phyloP scores from a whole-genome alignment of 1,140 invertebrate genomes.

The Batillaria attramentaria region DNA sequence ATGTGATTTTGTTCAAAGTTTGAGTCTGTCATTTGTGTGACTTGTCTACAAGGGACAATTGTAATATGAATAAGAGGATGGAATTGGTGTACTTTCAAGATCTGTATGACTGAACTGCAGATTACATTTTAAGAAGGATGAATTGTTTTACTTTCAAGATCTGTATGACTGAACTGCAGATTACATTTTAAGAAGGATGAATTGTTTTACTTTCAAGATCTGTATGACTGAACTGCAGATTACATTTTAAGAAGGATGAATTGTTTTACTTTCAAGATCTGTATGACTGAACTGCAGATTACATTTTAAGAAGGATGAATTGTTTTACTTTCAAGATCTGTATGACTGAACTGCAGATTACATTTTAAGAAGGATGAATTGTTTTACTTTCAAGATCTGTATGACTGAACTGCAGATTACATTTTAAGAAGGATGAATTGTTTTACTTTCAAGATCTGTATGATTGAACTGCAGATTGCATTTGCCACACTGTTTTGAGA shows the following conservation, averaged over 20 bases:
- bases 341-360: background rate
- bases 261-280: background rate
- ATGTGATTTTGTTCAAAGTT: background rate
- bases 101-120: background rate
- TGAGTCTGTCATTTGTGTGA: too few relatives aligned
- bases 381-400: background rate
- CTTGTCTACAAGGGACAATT: background rate
- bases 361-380: too few relatives aligned
- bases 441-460: background rate
- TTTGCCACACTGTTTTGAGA: background rate
- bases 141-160: background rate
- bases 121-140: too few relatives aligned
- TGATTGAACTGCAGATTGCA: background rate
- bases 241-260: too few relatives aligned
- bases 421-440: too few relatives aligned
- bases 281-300: background rate
- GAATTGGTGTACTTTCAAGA: background rate
- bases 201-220: background rate
- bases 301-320: too few relatives aligned
- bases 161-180: background rate
- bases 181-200: too few relatives aligned
- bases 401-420: background rate
- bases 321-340: background rate
- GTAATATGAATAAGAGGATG: background rate
- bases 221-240: background rate